Conservation (phyloP, 2,888 invertebrate genomes). For the Andrena bicolor region DNA sequence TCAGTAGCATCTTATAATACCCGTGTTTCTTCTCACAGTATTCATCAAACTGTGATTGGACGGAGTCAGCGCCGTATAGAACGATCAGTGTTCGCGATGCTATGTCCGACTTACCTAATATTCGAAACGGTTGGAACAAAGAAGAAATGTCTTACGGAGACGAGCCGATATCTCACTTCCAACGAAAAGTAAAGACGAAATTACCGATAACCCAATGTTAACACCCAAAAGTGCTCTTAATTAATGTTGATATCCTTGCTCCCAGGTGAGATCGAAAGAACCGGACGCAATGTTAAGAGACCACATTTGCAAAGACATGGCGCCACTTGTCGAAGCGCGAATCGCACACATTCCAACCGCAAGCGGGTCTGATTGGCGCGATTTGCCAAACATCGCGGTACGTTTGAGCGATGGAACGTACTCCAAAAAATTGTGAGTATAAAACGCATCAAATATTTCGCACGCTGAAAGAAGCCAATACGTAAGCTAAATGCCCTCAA, state of each 20-base stretch:
- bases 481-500: neutral
- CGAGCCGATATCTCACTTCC: slow-evolving; percentile 91
- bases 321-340: slow-evolving; percentile 91
- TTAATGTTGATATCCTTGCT: slow-evolving; percentile 3
- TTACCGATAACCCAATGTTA: neutral
- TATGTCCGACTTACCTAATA: slow-evolving; percentile 92
- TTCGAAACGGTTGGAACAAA: slow-evolving; percentile 90
- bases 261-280: slow-evolving; percentile 87
- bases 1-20: neutral
- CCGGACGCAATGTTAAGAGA: slow-evolving; percentile 88
- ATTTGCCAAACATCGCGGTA: slow-evolving; percentile 92
- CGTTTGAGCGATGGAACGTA: slow-evolving; percentile 90
- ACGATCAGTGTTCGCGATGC: slow-evolving; percentile 93
- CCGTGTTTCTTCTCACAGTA: slow-evolving; percentile 62
- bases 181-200: slow-evolving; percentile 85
- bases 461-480: too few species aligned
- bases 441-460: neutral
- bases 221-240: neutral
- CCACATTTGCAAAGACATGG: slow-evolving; percentile 95
- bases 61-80: slow-evolving; percentile 90
- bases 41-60: slow-evolving; percentile 87
- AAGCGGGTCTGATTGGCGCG: slow-evolving; percentile 94
- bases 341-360: slow-evolving; percentile 91
- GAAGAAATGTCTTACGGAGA: slow-evolving; percentile 91
- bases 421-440: slow-evolving; percentile 87